phyloP scores from a whole-genome alignment of 1,140 invertebrate species.

The Nephila pilipes region DNA sequence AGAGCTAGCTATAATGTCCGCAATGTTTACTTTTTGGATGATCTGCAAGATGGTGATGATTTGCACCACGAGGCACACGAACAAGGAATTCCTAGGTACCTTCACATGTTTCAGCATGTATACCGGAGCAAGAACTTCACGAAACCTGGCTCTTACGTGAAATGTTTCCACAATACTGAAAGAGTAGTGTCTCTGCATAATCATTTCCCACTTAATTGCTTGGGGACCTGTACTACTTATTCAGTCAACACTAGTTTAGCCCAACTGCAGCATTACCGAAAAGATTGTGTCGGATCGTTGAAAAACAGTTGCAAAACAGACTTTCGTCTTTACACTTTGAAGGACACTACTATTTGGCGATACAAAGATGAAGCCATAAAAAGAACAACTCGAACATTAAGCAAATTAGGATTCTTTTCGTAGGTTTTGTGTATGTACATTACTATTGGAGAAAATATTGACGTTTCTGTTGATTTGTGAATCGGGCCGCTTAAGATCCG shows the following conservation, averaged over 20 bases:
- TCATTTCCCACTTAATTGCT: slow-evolving; percentile 94
- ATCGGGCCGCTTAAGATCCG: too few relatives aligned
- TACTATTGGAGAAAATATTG: too few relatives aligned
- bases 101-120: slow-evolving; percentile 97
- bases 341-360: slow-evolving; percentile 93
- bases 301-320: slow-evolving; percentile 91
- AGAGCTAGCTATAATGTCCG: slow-evolving; percentile 93
- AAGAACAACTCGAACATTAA: slow-evolving; percentile 87
- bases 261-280: slow-evolving; percentile 95
- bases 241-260: slow-evolving; percentile 91
- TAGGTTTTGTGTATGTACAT: background rate
- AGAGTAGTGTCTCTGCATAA: slow-evolving; percentile 94
- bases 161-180: slow-evolving; percentile 96
- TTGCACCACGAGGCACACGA: slow-evolving; percentile 78
- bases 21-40: slow-evolving; percentile 97
- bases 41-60: slow-evolving; percentile 83
- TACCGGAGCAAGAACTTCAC: slow-evolving; percentile 94
- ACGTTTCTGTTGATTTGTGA: too few relatives aligned
- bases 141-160: slow-evolving; percentile 95
- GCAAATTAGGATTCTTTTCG: slow-evolving; percentile 87
- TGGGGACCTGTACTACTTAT: slow-evolving; percentile 93
- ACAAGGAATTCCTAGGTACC: slow-evolving; percentile 89
- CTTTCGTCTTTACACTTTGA: slow-evolving; percentile 89
- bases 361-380: slow-evolving; percentile 89
- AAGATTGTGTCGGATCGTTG: slow-evolving; percentile 93